A percentile compares a stretch with the other conserved stretches of the same genome.
Conservation (phyloP, 2,113 vertebrate species). For the Megalops atlanticus region DNA sequence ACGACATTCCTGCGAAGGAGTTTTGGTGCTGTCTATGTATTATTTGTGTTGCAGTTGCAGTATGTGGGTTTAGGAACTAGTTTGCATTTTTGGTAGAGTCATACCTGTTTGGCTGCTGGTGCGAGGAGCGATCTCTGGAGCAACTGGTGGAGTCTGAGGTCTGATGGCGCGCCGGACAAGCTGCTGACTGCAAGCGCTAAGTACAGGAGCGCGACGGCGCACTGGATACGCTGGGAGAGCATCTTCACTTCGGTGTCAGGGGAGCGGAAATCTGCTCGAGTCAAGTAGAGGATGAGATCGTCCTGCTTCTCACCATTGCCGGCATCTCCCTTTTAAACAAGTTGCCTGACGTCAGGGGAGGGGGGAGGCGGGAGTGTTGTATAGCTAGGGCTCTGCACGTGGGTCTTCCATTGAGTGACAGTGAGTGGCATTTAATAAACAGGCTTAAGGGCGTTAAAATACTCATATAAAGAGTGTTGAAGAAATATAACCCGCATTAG, state of each 20-base stretch:
- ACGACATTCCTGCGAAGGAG: too few species aligned
- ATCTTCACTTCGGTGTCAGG: slow-evolving; percentile 57
- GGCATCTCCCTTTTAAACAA: slow-evolving; percentile 79
- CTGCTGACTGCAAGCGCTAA: slow-evolving; percentile 80
- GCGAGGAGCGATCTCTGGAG: slow-evolving; percentile 86
- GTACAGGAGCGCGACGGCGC: slow-evolving; percentile 82
- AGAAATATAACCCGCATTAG: too few species aligned
- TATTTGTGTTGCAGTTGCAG: too few species aligned
- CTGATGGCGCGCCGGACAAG: slow-evolving; percentile 80
- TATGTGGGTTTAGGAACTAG: background rate
- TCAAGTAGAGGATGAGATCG: slow-evolving; percentile 28
- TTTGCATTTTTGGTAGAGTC: background rate
- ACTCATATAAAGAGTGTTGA: too few species aligned
- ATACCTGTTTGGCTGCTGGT: slow-evolving; percentile 86
- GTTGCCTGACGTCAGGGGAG: slow-evolving; percentile 84
- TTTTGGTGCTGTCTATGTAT: too few species aligned
- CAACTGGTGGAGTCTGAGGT: slow-evolving; percentile 86
- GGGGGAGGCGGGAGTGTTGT: slow-evolving; percentile 56
- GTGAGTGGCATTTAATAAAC: slow-evolving; percentile 18
- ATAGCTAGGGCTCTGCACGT: slow-evolving; percentile 50
- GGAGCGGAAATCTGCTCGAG: background rate
- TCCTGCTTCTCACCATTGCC: slow-evolving; percentile 38
- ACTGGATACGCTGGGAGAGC: slow-evolving; percentile 81
- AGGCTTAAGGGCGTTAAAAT: too few species aligned
- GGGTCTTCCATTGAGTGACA: slow-evolving; percentile 49